Base-by-base conservation (phyloP, 2,113 vertebrate genomes). In the Stictonetta naevosa region DNA sequence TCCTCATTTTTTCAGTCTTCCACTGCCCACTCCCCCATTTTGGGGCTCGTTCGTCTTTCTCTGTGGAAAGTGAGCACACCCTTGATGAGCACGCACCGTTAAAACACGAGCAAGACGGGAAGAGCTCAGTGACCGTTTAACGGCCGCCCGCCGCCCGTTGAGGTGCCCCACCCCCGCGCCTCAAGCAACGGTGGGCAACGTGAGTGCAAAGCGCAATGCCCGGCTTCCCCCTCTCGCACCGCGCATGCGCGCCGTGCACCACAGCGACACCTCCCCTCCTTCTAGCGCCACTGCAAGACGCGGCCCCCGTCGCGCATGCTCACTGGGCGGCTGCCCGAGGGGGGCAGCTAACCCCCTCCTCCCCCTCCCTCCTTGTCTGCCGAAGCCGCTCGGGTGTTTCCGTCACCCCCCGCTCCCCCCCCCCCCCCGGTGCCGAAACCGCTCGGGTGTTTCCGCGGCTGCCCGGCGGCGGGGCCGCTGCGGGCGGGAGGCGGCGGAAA, bases 401-500 rank as follows among this genome's bases (percentile, higher is more conserved):
- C 46, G 44, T 16, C 44, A 19, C 44, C 17, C 44, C 44, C 44
- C 44, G 14, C 13, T 10, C 44, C 44, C 44, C 44, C 44, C 17
- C 7, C 44, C 17, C 10, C 12, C 1, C 2, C 5, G 4, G 8
- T 13, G 16, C 79, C 76, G 92, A 85, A 96, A 66, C 6, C 31
- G 33, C 7, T 93, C 92, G 94, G 78, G 26, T 52, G 3, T 68
- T 67, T 55, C 79, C 94, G 83, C 34, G 38, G 1, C 8, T 66
- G 29, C 46, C 50, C 63, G 59, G 36, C 46, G 18, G 20, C 46
- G 46, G 46, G 46, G 46, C 20, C 46, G 46, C 46, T 48, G 46
- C 46, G 20, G 46, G 88, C 68, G n/a, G 83, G 83, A 81, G 85
- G 66, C 96, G 96, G 96, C 34, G 98, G 98, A 99, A 99, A 98